These are phyloP conservation scores for Drosophila rufa DNA, from an alignment of 1,140 invertebrate genomes.

Conservation along the genomic window DNA sequence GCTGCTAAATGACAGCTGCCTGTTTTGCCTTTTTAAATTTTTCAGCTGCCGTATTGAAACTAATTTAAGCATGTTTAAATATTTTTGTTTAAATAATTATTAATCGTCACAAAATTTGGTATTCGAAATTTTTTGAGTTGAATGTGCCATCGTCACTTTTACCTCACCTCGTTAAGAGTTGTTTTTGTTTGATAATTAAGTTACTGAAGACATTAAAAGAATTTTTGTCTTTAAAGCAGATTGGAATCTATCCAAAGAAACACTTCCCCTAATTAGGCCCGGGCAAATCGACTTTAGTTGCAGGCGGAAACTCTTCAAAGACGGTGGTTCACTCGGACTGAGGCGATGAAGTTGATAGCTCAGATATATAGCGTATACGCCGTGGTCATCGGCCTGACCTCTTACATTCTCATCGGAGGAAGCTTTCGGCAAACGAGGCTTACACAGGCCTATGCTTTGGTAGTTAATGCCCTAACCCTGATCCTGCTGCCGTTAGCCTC, in stretches of 20 bases:
- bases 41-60: too few relatives aligned
- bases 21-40: too few relatives aligned
- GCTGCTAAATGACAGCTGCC: too few relatives aligned
- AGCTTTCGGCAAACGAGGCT: conserved; percentile 13
- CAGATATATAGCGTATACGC: conserved; percentile 28
- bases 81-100: too few relatives aligned
- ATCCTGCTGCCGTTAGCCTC: conserved; percentile 6
- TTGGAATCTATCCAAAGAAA: neutral
- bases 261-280: conserved; percentile 1
- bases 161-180: too few relatives aligned
- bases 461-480: conserved; percentile 23
- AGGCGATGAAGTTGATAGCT: conserved; percentile 12
- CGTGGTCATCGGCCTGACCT: conserved; percentile 42
- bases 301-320: neutral
- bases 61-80: too few relatives aligned
- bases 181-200: too few relatives aligned
- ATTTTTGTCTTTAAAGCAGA: neutral
- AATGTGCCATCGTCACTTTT: too few relatives aligned
- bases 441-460: conserved; percentile 18
- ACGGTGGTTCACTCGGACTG: neutral
- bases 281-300: conserved; percentile 2
- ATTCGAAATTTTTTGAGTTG: too few relatives aligned
- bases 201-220: too few relatives aligned
- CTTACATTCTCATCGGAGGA: conserved; percentile 1
- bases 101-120: too few relatives aligned